These are phyloP conservation scores for Acanthoscelides obtectus DNA, from an alignment of 2,888 invertebrate genomes.

Conservation along the genomic window DNA sequence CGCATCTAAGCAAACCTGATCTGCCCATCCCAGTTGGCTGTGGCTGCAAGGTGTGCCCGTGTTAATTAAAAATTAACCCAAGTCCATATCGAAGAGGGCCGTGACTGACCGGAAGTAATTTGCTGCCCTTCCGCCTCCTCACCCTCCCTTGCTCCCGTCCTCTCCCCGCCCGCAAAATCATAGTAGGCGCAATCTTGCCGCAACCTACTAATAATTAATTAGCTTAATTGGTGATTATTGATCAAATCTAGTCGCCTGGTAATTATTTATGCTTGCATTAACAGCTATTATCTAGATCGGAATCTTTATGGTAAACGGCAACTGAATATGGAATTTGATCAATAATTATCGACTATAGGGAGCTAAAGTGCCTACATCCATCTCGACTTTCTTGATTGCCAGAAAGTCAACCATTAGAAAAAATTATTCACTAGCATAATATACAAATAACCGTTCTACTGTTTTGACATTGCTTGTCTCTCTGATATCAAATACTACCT, in stretches of 20 bases:
- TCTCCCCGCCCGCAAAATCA: conserved; percentile 17
- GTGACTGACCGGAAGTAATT: conserved; percentile 31
- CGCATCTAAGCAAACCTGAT: background rate
- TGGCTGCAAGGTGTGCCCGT: conserved; percentile 17
- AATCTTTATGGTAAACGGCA: conserved; percentile 1
- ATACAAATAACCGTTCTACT: too few relatives aligned
- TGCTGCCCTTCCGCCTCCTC: conserved; percentile 25
- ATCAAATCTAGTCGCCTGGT: conserved; percentile 31
- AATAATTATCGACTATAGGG: too few relatives aligned
- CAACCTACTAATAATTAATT: conserved; percentile 33
- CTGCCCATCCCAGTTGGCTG: background rate
- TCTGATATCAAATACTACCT: too few relatives aligned
- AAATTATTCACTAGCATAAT: too few relatives aligned
- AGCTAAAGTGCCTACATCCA: too few relatives aligned
- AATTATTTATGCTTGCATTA: conserved; percentile 27
- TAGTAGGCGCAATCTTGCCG: conserved; percentile 23
- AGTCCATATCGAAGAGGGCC: conserved; percentile 19
- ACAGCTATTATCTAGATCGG: conserved; percentile 6
- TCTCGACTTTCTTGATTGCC: too few relatives aligned
- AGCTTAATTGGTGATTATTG: conserved; percentile 33
- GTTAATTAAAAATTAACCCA: conserved; percentile 22
- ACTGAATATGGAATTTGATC: too few relatives aligned
- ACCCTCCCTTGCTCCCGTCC: conserved; percentile 17
- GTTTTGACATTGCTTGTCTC: too few relatives aligned
- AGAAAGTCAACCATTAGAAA: too few relatives aligned